Conservation (phyloP, 2,797 vertebrate species). For the Perdix hodgsoniae region DNA sequence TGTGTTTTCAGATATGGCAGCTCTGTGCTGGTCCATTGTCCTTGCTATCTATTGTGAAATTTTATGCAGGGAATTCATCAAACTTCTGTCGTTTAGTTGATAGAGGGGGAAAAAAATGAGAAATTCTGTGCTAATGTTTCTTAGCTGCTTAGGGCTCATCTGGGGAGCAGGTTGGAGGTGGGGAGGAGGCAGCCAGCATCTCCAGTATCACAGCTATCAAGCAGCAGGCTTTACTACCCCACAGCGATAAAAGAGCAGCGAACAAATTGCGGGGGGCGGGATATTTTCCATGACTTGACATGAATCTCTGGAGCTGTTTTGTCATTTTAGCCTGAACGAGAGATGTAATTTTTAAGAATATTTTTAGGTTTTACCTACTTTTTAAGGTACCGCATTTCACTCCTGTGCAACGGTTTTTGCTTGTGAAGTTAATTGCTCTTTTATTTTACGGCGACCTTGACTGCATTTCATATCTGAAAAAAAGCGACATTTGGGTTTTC, state of each 20-base stretch:
- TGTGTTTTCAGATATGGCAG: not conserved
- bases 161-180: not conserved
- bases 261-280: not conserved
- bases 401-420: constrained; percentile 24
- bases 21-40: not conserved
- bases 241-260: not conserved
- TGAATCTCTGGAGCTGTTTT: not conserved
- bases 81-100: not conserved
- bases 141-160: not conserved
- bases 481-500: constrained; percentile 72
- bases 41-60: not conserved
- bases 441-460: constrained; percentile 72
- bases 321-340: not conserved
- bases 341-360: not conserved
- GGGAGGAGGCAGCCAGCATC: not conserved
- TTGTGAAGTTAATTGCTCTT: constrained; percentile 74
- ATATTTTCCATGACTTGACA: not conserved
- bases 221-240: not conserved
- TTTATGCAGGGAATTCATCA: not conserved
- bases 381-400: not conserved
- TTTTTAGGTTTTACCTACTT: constrained; percentile 15
- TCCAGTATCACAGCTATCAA: not conserved
- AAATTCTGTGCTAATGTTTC: not conserved
- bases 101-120: not conserved
- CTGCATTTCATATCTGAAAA: constrained; percentile 56